Base-by-base conservation (phyloP, 2,888 invertebrate genomes). In the Crossocerus cetratus region DNA sequence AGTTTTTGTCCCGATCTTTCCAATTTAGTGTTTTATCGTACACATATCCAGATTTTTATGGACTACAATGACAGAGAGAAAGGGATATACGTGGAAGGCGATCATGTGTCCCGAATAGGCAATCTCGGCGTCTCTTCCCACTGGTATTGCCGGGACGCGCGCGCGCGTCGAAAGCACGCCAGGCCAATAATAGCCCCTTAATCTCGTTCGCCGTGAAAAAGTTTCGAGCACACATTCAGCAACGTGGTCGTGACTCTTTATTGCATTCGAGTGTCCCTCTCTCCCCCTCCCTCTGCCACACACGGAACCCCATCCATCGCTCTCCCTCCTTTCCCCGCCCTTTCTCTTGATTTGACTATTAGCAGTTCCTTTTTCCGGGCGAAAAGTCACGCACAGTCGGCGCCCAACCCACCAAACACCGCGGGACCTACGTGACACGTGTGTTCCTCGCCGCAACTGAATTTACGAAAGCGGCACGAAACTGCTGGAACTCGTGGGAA, bases 161-260 rank as follows among this genome's bases (percentile, higher is more conserved):
- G 16, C 49, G 16, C 49, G 49, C 8, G 49, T 16, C 2, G 49
- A 49, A 49, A 49, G 49, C 49, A 16, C 49, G 57, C 43, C 54
- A 75, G 65, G 72, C 67, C 74, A 75, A 77, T 76, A 76, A 76
- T 77, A 64, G 57, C 64, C 43, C 42, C 64, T 69, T 76, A 77
- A 77, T 77, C 68, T 49, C 54, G 59, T 49, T 32, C 21, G 21
- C 14, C 14, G 14, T 16, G 49, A 56, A 43, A 67, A 74, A 67
- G 45, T 69, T 73, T 65, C 18, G 44, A 58, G 44, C 54, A 54
- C 54, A 59, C 57, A 44, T 42, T 43, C n/a, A 21, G 18, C 43
- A 42, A 53, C 73, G 57, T 60, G 23, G 32, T 56, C n/a, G 22
- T 43, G 42, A 65, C 43, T 56, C 53, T 69, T 73, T 66, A 66